These are phyloP conservation scores for Eciton burchellii DNA, from an alignment of 1,140 invertebrate species.

Conservation along the genomic window DNA sequence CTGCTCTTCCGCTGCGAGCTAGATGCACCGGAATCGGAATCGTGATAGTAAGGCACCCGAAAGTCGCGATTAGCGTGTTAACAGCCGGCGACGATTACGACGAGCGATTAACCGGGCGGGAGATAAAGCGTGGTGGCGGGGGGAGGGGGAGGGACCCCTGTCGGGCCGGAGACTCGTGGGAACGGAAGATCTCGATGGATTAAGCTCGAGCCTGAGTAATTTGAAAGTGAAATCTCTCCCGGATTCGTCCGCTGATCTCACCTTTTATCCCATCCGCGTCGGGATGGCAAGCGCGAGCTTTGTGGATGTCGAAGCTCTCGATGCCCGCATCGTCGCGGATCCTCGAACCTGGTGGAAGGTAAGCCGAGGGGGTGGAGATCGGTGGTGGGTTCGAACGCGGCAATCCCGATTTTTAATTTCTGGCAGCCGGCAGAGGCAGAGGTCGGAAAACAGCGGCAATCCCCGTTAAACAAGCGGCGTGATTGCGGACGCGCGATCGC, in stretches of 20 bases:
- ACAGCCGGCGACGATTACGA: conserved; percentile 18
- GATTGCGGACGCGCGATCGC: neutral
- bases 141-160: neutral
- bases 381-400: too few relatives aligned
- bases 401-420: conserved; percentile 12
- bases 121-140: too few relatives aligned
- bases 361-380: neutral
- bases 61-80: conserved; percentile 51
- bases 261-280: too few relatives aligned
- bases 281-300: too few relatives aligned
- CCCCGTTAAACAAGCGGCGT: conserved; percentile 14
- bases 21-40: conserved; percentile 6
- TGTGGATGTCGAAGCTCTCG: too few relatives aligned
- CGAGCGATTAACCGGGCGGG: neutral
- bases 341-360: neutral
- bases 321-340: neutral
- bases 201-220: neutral
- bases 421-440: neutral
- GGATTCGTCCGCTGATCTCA: too few relatives aligned
- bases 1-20: neutral
- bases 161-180: neutral
- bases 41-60: conserved; percentile 17
- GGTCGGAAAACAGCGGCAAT: neutral
- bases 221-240: neutral
- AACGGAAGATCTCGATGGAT: conserved; percentile 22